phyloP scores from a whole-genome alignment of 1,140 invertebrate genomes.

The Spodoptera frugiperda region DNA sequence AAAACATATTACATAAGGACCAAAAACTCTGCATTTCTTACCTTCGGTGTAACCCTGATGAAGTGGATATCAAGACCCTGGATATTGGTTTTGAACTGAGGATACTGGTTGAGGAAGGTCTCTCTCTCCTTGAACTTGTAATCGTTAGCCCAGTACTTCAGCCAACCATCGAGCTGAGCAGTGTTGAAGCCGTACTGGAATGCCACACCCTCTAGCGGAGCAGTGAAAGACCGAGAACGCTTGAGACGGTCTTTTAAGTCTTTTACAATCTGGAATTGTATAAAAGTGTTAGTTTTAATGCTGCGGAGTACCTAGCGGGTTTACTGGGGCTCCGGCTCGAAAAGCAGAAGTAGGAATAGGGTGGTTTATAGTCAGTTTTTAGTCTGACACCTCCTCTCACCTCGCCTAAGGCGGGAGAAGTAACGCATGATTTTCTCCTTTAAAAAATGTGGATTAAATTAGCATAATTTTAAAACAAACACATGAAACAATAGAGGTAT shows the following conservation, averaged over 20 bases:
- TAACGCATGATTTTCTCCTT: no score
- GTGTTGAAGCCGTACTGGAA: conserved; percentile 93
- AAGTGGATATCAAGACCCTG: conserved; percentile 91
- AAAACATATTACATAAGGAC: no score
- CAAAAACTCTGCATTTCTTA: conserved; percentile 20
- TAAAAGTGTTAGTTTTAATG: background rate
- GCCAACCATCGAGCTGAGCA: conserved; percentile 87
- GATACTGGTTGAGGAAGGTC: conserved; percentile 88
- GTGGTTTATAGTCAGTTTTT: no score
- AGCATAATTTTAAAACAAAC: no score
- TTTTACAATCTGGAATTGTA: conserved; percentile 84
- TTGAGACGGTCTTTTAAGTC: conserved; percentile 88
- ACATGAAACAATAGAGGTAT: background rate
- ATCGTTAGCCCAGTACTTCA: conserved; percentile 90
- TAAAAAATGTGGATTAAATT: no score
- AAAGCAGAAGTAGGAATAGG: no score
- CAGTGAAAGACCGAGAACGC: conserved; percentile 79
- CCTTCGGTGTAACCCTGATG: conserved; percentile 87
- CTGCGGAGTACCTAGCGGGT: no score
- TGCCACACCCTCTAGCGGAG: conserved; percentile 88
- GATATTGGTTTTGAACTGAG: conserved; percentile 91
- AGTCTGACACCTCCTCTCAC: no score
- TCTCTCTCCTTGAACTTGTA: conserved; percentile 91
- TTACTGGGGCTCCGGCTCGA: no score
- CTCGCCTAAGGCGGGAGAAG: no score